Evolutionary conservation across 2,888 invertebrate species (phyloP), one percentile per base, ranked within the genome.

Genomic region (Lathronympha strigana): DNA sequence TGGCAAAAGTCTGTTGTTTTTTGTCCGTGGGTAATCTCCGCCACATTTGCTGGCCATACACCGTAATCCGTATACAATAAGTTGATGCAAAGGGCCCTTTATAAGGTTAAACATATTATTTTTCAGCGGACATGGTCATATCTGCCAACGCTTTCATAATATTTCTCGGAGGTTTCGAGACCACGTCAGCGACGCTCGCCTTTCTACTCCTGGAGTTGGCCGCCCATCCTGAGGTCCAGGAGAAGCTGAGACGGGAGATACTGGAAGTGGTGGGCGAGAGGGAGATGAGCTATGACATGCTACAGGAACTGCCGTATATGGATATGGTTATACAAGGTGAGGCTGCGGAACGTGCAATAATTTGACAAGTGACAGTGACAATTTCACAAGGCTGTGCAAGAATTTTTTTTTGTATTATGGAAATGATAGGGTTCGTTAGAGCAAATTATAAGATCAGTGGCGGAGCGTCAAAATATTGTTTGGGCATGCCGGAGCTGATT

Each of bases 161-260:
- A 70, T 94, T 94, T 76, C 82, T 93, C 9, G 94, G 94, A 0
- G 94, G 94, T 0, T 94, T 93, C 75, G 94, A 94, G 79, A 94
- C 94, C 4, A 93, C 93, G 0, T 93, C 93, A 0, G 92, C 93
- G 0, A 93, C 93, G 0, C 83, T 94, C 51, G 91, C 93, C 21
- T 93, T 93, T 73, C 81, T 93, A 6, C 82, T 94, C 38, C 88
- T 94, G 73, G 93, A 93, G 78, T 76, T 94, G 54, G 93, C 93
- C 0, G 82, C 91, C 0, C 81, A 93, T 67, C 90, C 84, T 2
- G 80, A 84, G 0, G 87, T 94, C 0, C 94, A 94, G 77, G 84
- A 90, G 43, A 90, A 79, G 72, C 71, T 94, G 76, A 79, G 93
- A 62, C 68, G 73, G 0, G 94, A 94, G 78, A 88, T 94, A 19